Conservation (phyloP, 2,888 invertebrate species). For the Drosophila infuscata region DNA sequence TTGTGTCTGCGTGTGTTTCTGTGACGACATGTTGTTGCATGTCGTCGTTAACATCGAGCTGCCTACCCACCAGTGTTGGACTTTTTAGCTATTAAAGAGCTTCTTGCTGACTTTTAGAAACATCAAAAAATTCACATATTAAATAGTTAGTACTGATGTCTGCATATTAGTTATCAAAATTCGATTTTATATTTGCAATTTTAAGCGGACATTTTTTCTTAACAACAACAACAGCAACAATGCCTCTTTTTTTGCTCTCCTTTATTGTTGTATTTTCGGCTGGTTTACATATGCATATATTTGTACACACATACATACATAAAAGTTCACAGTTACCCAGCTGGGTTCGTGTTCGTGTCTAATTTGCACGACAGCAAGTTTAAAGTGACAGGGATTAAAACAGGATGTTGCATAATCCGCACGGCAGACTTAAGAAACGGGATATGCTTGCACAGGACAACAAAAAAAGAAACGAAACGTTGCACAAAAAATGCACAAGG, state of each 20-base stretch:
- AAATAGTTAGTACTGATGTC: background rate
- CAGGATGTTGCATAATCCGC: conserved; percentile 83
- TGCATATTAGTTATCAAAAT: background rate
- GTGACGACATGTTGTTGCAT: conserved; percentile 74
- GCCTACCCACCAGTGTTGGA: conserved; percentile 1
- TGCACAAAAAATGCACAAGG: conserved; percentile 52
- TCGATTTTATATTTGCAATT: background rate
- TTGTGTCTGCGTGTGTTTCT: conserved; percentile 22
- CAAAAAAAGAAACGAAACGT: background rate
- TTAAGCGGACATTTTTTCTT: background rate
- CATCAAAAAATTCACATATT: background rate
- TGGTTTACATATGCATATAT: conserved; percentile 24
- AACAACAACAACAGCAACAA: background rate
- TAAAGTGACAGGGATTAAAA: conserved; percentile 82
- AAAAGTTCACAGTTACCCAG: conserved; percentile 24
- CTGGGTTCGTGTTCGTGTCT: conserved; percentile 53
- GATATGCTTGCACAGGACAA: conserved; percentile 52
- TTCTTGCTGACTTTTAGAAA: background rate
- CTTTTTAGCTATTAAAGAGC: background rate
- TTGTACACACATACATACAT: background rate
- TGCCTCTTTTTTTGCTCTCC: background rate
- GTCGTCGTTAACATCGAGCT: conserved; percentile 57
- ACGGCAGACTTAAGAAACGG: conserved; percentile 71
- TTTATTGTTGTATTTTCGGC: conserved; percentile 43
- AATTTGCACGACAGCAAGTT: conserved; percentile 71